phyloP scores from a whole-genome alignment of 2,888 invertebrate genomes.

The Strigamia crassipes region DNA sequence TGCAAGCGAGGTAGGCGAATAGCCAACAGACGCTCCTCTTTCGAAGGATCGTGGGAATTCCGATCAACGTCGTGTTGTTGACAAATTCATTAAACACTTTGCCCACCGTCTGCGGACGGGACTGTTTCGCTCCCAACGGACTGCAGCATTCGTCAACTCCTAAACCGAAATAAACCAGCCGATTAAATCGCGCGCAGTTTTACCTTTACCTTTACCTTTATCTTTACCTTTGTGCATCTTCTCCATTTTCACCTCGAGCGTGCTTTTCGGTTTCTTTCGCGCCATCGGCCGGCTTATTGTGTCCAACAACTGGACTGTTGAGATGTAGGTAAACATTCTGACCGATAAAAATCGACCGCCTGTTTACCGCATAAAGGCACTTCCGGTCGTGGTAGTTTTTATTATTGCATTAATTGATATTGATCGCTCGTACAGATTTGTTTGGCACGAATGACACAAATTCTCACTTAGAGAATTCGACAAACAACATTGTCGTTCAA shows the following conservation, averaged over 20 bases:
- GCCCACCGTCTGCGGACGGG: not conserved
- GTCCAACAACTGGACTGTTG: not conserved
- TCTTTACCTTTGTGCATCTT: too few species aligned
- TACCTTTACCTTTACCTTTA: too few species aligned
- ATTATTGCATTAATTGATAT: not conserved
- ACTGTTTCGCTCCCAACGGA: not conserved
- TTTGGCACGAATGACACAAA: too few species aligned
- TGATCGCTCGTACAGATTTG: not conserved
- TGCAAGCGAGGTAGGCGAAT: not conserved
- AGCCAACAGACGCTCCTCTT: not conserved
- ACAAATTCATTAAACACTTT: not conserved
- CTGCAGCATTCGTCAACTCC: not conserved
- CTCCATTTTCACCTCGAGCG: not conserved
- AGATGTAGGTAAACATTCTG: not conserved
- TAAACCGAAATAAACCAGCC: too few species aligned
- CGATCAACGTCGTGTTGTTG: not conserved
- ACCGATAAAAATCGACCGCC: not conserved
- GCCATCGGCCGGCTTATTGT: not conserved
- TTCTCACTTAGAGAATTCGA: too few species aligned
- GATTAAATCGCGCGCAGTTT: not conserved
- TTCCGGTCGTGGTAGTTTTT: not conserved
- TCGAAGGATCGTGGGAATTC: not conserved
- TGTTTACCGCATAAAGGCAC: not conserved
- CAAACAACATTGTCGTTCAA: too few species aligned
- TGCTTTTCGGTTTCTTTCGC: not conserved